These are phyloP conservation scores for Napeogenes sylphis DNA, from an alignment of 2,888 invertebrate species.

Conservation along the genomic window DNA sequence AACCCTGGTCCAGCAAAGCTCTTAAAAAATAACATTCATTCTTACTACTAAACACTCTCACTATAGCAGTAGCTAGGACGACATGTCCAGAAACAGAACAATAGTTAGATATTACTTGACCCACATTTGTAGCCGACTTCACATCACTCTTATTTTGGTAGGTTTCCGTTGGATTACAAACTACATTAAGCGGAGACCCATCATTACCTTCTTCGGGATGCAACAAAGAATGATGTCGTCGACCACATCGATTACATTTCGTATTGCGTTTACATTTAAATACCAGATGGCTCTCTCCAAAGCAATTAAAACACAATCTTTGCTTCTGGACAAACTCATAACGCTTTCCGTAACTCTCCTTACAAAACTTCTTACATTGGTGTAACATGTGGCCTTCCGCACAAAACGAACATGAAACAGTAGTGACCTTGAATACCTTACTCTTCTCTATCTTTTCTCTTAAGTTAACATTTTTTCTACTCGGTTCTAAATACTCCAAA, in stretches of 20 bases:
- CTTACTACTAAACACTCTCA: slow-evolving; percentile 18
- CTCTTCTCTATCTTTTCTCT: no score
- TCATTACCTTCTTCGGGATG: no score
- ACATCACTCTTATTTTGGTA: neutral
- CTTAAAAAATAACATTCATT: slow-evolving; percentile 19
- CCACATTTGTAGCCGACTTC: neutral
- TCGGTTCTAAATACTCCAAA: no score
- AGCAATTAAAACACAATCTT: slow-evolving; percentile 30
- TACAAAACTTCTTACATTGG: no score
- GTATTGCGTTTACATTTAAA: slow-evolving; percentile 13
- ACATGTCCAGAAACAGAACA: slow-evolving; percentile 16
- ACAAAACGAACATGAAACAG: no score
- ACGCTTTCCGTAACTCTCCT: slow-evolving; percentile 14
- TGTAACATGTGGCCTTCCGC: no score
- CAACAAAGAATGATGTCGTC: no score
- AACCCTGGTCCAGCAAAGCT: slow-evolving; percentile 31
- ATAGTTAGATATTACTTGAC: slow-evolving; percentile 6
- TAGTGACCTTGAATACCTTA: no score
- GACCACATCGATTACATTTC: no score
- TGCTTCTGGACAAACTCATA: slow-evolving; percentile 26
- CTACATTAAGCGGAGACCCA: no score
- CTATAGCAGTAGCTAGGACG: slow-evolving; percentile 27
- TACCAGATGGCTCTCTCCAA: slow-evolving; percentile 23
- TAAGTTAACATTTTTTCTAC: no score
- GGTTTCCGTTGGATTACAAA: neutral